Evolutionary conservation across 1,140 invertebrate species (phyloP).

Genomic region (Drosophila navojoa): DNA sequence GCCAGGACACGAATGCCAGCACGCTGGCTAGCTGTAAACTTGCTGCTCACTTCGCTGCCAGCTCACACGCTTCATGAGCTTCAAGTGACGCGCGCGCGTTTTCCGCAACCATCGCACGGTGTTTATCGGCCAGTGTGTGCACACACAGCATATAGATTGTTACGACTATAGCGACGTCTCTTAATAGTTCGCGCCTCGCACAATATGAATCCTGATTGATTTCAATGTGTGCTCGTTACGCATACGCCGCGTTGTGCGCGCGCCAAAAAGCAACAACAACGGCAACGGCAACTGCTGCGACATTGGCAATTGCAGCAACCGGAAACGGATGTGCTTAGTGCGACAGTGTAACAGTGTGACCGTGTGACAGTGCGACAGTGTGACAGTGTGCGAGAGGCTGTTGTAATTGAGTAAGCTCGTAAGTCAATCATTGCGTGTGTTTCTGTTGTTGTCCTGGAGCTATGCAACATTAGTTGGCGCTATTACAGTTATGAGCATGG

Average conservation of each 20-base stretch:
- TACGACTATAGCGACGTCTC: neutral
- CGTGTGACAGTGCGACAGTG: conserved; percentile 7
- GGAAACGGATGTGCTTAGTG: conserved; percentile 76
- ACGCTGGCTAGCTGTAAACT: conserved; percentile 65
- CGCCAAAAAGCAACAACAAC: conserved; percentile 60
- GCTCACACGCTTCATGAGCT: conserved; percentile 77
- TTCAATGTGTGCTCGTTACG: conserved; percentile 76
- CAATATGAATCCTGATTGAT: conserved; percentile 74
- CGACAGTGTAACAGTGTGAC: conserved; percentile 6
- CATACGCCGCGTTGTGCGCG: conserved; percentile 65
- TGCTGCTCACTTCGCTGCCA: conserved; percentile 62
- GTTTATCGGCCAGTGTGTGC: conserved; percentile 1
- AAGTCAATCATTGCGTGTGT: conserved; percentile 18
- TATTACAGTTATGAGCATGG: neutral
- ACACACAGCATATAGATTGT: conserved; percentile 9
- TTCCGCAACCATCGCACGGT: conserved; percentile 33
- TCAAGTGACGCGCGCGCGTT: conserved; percentile 71
- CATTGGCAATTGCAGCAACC: conserved; percentile 39
- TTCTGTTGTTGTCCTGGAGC: neutral
- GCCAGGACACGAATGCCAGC: conserved; percentile 58
- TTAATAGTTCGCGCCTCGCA: conserved; percentile 36
- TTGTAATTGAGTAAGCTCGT: conserved; percentile 39
- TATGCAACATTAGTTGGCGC: too few species aligned
- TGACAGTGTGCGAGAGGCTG: neutral
- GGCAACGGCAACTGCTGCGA: conserved; percentile 17